Evolutionary conservation across 2,797 vertebrate species (phyloP).

Genomic region (Geotrypetes seraphini): DNA sequence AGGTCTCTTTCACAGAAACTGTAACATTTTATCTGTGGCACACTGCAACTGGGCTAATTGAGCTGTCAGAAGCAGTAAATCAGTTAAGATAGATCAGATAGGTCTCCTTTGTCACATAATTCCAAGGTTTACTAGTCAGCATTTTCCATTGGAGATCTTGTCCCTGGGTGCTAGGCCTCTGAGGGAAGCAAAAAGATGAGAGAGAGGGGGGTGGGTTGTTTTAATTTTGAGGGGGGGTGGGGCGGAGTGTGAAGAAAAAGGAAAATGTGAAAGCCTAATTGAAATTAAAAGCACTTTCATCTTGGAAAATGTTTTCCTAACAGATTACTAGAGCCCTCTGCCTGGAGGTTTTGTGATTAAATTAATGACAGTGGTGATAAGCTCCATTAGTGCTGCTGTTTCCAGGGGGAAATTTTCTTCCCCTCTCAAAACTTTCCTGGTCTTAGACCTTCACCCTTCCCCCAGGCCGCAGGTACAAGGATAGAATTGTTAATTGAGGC

Average conservation of each 20-base stretch:
- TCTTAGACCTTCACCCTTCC: conserved; percentile 15
- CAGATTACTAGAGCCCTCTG: conserved; percentile 47
- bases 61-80: conserved; percentile 29
- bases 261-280: conserved; percentile 23
- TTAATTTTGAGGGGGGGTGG: background rate
- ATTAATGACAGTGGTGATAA: conserved; percentile 77
- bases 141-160: conserved; percentile 2
- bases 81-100: conserved; percentile 10
- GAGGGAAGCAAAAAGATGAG: background rate
- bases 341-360: conserved; percentile 62
- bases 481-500: conserved; percentile 40
- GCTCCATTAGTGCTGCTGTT: conserved; percentile 58
- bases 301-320: conserved; percentile 73
- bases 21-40: conserved; percentile 12
- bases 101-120: conserved; percentile 5
- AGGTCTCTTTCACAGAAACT: conserved; percentile 13
- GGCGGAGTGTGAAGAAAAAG: background rate
- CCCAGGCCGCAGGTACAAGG: conserved; percentile 32
- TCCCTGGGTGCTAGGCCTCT: background rate
- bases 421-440: conserved; percentile 10
- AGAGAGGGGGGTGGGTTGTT: too few relatives aligned
- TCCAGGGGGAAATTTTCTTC: conserved; percentile 51
- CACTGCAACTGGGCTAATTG: conserved; percentile 27
- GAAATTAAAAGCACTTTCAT: conserved; percentile 70
- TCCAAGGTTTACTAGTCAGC: background rate